A percentile compares a stretch with the other conserved stretches of the same genome.
These are phyloP conservation scores for Nematopogon swammerdamellus DNA, from an alignment of 2,888 invertebrate species.

Conservation along the genomic window DNA sequence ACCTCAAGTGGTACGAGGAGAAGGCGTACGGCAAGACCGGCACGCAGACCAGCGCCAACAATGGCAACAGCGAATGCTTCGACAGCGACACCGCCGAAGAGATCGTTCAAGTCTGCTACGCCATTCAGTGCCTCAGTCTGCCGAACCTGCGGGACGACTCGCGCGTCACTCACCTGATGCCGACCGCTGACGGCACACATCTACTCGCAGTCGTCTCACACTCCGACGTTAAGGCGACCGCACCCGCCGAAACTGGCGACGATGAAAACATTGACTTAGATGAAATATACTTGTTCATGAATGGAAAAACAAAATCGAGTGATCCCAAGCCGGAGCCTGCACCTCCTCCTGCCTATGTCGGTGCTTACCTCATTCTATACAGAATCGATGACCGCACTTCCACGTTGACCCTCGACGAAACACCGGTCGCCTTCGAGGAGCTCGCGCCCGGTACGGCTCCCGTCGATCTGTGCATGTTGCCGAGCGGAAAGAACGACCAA, in stretches of 20 bases:
- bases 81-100: constrained; percentile 46
- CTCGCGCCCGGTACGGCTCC: constrained; percentile 65
- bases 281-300: constrained; percentile 10
- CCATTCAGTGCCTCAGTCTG: constrained; percentile 57
- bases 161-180: constrained; percentile 61
- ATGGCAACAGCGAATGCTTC: constrained; percentile 46
- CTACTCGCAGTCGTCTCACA: constrained; percentile 58
- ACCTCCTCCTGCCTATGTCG: constrained; percentile 19
- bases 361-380: constrained; percentile 37
- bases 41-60: constrained; percentile 29
- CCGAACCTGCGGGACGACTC: constrained; percentile 48
- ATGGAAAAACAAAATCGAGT: background rate
- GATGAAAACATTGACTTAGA: constrained; percentile 35
- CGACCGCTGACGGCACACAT: constrained; percentile 67
- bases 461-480: constrained; percentile 66
- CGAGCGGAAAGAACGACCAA: constrained; percentile 42
- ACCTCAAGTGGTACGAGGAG: constrained; percentile 41
- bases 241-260: background rate
- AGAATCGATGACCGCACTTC: constrained; percentile 37
- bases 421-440: constrained; percentile 60
- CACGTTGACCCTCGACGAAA: constrained; percentile 46
- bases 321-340: background rate
- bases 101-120: constrained; percentile 38
- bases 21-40: constrained; percentile 26
- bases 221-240: constrained; percentile 17